Conservation (phyloP, 2,113 vertebrate species). For the Aegotheles bennettii region DNA sequence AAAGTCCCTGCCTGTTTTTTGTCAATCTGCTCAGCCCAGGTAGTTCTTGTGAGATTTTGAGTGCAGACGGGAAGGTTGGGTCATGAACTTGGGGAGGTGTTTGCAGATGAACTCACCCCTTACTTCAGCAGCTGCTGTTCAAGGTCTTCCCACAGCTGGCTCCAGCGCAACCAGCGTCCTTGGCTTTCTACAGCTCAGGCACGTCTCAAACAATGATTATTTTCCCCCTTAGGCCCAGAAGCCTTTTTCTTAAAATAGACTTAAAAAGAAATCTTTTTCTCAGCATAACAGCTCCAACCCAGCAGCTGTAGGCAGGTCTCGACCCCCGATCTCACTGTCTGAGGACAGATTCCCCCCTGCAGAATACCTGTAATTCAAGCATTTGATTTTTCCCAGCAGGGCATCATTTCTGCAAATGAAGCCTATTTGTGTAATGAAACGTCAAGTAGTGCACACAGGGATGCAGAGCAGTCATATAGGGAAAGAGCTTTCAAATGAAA, state of each 20-base stretch:
- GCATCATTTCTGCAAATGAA: constrained; percentile 38
- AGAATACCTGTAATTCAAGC: constrained; percentile 37
- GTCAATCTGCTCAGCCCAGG: not conserved
- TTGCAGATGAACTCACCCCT: not conserved
- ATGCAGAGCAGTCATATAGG: not conserved
- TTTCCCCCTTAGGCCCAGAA: not conserved
- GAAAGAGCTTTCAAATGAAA: constrained; percentile 26
- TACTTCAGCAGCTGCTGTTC: not conserved
- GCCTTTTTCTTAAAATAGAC: not conserved
- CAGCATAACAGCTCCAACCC: not conserved
- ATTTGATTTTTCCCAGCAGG: constrained; percentile 46
- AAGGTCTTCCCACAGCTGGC: not conserved
- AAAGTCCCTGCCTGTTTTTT: not conserved
- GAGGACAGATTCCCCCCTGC: not conserved
- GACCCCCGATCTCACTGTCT: not conserved
- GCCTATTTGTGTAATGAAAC: constrained; percentile 47
- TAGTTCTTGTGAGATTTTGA: not conserved
- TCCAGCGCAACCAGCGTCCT: not conserved
- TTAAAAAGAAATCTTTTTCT: constrained; percentile 18
- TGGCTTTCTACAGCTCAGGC: not conserved
- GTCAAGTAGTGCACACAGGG: constrained; percentile 31
- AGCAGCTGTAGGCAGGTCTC: not conserved
- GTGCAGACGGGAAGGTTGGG: not conserved
- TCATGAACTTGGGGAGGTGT: not conserved
- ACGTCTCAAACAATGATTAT: not conserved